These are phyloP conservation scores for Trachurus trachurus DNA, from an alignment of 2,797 vertebrate genomes.

Conservation along the genomic window DNA sequence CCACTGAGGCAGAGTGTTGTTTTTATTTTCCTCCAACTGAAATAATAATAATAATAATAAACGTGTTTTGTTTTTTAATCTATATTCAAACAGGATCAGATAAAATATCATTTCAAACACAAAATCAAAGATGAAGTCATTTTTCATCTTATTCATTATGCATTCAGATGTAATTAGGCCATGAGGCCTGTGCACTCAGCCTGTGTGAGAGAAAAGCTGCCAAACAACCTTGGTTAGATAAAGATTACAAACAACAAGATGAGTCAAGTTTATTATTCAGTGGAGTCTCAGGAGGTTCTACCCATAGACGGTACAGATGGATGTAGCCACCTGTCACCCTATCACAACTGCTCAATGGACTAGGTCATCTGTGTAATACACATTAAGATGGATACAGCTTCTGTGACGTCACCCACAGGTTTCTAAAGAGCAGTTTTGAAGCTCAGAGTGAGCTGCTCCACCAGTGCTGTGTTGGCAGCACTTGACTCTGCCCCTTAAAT, in stretches of 20 bases:
- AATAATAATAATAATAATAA: neutral
- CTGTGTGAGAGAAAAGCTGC: too few species aligned
- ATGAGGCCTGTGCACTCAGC: too few species aligned
- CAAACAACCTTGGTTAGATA: too few species aligned
- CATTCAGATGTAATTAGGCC: neutral
- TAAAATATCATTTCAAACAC: neutral
- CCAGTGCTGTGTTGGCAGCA: too few species aligned
- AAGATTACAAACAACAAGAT: neutral
- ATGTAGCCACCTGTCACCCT: neutral
- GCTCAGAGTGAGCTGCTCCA: too few species aligned
- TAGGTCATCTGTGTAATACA: too few species aligned
- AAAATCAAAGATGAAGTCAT: neutral
- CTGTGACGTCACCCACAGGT: neutral
- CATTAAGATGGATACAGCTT: neutral
- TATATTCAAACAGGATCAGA: neutral
- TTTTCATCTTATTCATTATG: constrained; percentile 6
- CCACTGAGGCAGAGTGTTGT: neutral
- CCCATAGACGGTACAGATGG: neutral
- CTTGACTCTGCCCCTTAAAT: too few species aligned
- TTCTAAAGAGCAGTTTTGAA: too few species aligned
- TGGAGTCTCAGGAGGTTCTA: neutral
- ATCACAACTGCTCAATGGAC: too few species aligned
- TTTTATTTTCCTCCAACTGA: neutral
- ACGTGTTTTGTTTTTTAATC: too few species aligned
- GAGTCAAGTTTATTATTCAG: too few species aligned